Evolutionary conservation across 2,113 vertebrate species (phyloP), one percentile per base, ranked within the genome.

Genomic region (Aldabrachelys gigantea): DNA sequence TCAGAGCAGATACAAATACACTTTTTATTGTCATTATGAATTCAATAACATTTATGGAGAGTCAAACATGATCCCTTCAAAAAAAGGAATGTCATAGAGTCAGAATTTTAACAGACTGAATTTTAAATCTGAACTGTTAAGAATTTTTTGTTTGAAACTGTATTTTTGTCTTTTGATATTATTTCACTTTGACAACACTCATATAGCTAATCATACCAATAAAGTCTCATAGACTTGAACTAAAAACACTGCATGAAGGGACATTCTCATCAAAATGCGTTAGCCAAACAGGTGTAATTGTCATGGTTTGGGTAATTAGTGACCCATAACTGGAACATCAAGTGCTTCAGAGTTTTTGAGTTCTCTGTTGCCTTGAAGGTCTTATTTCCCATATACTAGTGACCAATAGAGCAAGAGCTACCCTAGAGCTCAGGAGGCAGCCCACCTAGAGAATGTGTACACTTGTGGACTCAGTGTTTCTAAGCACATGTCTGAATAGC

Each of bases 1-100:
- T 92, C 84, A 92, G 86, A 88, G 95, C 89, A 94, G 89, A 89
- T 57, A 59, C 54, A 85, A 96, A 87, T 59, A 87, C 59, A 82
- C 6, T 91, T 24, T 84, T 94, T 7, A 0, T 79, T 91, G 41
- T n/a, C 80, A 54, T 57, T 44, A 90, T 54, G 50, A 72, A 93
- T 87, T 91, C 89, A 89, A 65, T 81, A 41, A 44, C 59, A 90
- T 84, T 93, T 59, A 80, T 7, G 62, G 41, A 35, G 44, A 96
- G 56, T 83, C 47, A 93, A 87, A 96, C 50, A 22, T 82, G 89
- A 79, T 27, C 86, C 12, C 89, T 90, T 92, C 72, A 92, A 91
- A 90, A 93, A 52, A 80, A 69, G 17, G 90, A 87, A 82, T 80
- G 65, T 79, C 83, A 89, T 35, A 89, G 35, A 69, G 95, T 83